Evolutionary conservation across 2,113 vertebrate species (phyloP).

Genomic region (Ptychochromis oligacanthus): DNA sequence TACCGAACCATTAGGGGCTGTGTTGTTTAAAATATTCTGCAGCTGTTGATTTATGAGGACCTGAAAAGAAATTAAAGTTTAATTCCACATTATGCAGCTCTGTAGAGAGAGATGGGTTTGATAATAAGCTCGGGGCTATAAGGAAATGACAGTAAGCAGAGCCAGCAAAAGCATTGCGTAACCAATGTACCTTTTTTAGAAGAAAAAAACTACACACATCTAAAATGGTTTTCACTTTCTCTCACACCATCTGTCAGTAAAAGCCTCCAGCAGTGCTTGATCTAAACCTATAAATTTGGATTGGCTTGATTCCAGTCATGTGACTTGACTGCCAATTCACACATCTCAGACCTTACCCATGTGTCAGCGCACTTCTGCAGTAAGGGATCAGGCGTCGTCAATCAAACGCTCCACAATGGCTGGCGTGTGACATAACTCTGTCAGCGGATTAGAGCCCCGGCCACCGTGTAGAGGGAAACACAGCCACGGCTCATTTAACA

Average conservation of each 20-base stretch:
- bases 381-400: constrained; percentile 68
- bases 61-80: constrained; percentile 14
- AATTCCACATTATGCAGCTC: constrained; percentile 12
- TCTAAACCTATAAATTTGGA: constrained; percentile 81
- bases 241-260: constrained; percentile 83
- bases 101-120: not conserved
- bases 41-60: not conserved
- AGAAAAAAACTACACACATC: constrained; percentile 17
- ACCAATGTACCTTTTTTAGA: constrained; percentile 3
- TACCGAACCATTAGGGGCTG: constrained; percentile 23
- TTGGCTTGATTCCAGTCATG: constrained; percentile 46
- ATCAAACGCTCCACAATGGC: constrained; percentile 62
- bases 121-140: not conserved
- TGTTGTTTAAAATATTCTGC: not conserved
- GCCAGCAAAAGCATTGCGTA: not conserved
- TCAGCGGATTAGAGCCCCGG: constrained; percentile 82
- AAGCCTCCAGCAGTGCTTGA: constrained; percentile 79
- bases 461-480: constrained; percentile 68
- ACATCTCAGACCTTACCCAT: constrained; percentile 28
- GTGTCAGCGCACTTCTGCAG: constrained; percentile 51
- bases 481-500: constrained; percentile 81
- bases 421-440: constrained; percentile 58
- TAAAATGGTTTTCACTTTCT: constrained; percentile 25
- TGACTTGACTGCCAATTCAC: constrained; percentile 59
- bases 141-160: constrained; percentile 7